A percentile compares a stretch with the other conserved stretches of the same genome.
Conservation (phyloP, 2,797 vertebrate genomes). For the Naso thynnoides region DNA sequence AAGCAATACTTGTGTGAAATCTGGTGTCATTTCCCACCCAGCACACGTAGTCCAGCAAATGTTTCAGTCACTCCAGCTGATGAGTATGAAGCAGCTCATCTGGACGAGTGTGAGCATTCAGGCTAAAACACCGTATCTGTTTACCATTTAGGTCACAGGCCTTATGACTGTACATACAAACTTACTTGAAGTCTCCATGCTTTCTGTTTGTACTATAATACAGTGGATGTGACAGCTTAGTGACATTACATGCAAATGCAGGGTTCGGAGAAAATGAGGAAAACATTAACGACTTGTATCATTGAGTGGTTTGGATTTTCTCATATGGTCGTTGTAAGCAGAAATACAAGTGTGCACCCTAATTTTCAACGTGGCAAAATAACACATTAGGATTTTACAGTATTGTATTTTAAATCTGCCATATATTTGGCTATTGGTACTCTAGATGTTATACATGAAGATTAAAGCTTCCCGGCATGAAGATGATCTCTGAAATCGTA, state of each 20-base stretch:
- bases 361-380: slow-evolving; percentile 6
- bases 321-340: slow-evolving; percentile 6
- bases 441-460: slow-evolving; percentile 14
- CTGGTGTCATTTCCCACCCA: slow-evolving; percentile 60
- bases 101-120: slow-evolving; percentile 58
- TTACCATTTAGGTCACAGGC: slow-evolving; percentile 50
- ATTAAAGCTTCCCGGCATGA: slow-evolving; percentile 56
- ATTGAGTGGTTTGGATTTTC: slow-evolving; percentile 10
- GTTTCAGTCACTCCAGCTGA: slow-evolving; percentile 56
- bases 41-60: slow-evolving; percentile 59
- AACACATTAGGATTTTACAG: slow-evolving; percentile 18
- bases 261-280: slow-evolving; percentile 34
- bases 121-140: slow-evolving; percentile 57
- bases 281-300: slow-evolving; percentile 33
- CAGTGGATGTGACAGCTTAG: slow-evolving; percentile 77
- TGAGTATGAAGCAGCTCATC: slow-evolving; percentile 41
- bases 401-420: slow-evolving; percentile 28
- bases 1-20: slow-evolving; percentile 76
- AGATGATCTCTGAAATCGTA: slow-evolving; percentile 26
- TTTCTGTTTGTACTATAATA: slow-evolving; percentile 80
- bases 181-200: slow-evolving; percentile 82
- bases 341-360: slow-evolving; percentile 22
- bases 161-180: slow-evolving; percentile 78
- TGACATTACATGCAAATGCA: slow-evolving; percentile 74
- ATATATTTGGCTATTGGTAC: slow-evolving; percentile 13